phyloP scores from a whole-genome alignment of 1,140 invertebrate genomes.

The Drosophila fuyamai region DNA sequence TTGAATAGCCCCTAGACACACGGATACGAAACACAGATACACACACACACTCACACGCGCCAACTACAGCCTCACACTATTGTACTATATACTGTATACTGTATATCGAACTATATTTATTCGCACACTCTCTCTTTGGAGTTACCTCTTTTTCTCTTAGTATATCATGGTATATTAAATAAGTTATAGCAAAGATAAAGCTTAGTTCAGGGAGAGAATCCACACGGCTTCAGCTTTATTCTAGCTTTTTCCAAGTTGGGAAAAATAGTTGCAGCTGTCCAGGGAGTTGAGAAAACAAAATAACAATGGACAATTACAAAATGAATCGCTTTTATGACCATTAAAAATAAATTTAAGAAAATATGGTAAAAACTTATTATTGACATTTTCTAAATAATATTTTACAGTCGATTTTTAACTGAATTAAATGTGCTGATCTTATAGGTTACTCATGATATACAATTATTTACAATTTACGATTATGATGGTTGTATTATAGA shows the following conservation, averaged over 20 bases:
- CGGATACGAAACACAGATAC: conserved; percentile 28
- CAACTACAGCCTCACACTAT: conserved; percentile 27
- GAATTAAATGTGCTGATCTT: too few relatives aligned
- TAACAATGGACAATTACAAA: too few relatives aligned
- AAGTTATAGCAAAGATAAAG: conserved; percentile 7
- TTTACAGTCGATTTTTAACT: too few relatives aligned
- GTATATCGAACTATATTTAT: conserved; percentile 4
- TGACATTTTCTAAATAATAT: too few relatives aligned
- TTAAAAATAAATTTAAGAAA: too few relatives aligned
- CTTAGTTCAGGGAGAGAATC: conserved; percentile 8
- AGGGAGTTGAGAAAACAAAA: not conserved
- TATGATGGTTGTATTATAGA: too few relatives aligned
- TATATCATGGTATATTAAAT: conserved; percentile 14
- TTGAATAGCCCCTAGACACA: conserved; percentile 25
- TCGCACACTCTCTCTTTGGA: conserved; percentile 38
- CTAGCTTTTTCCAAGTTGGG: not conserved
- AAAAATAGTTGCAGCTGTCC: conserved; percentile 2
- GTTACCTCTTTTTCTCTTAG: conserved; percentile 4
- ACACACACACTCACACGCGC: conserved; percentile 30
- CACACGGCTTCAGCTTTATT: conserved; percentile 33
- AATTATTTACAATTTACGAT: too few relatives aligned
- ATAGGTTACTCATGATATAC: too few relatives aligned
- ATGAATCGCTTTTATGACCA: too few relatives aligned
- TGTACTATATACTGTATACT: conserved; percentile 47
- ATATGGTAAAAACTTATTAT: too few relatives aligned